A percentile compares a stretch with the other conserved stretches of the same genome.
These are phyloP conservation scores for Hippasteria phrygiana DNA, from an alignment of 53 echinoderm and acorn worm genomes.

Conservation along the genomic window DNA sequence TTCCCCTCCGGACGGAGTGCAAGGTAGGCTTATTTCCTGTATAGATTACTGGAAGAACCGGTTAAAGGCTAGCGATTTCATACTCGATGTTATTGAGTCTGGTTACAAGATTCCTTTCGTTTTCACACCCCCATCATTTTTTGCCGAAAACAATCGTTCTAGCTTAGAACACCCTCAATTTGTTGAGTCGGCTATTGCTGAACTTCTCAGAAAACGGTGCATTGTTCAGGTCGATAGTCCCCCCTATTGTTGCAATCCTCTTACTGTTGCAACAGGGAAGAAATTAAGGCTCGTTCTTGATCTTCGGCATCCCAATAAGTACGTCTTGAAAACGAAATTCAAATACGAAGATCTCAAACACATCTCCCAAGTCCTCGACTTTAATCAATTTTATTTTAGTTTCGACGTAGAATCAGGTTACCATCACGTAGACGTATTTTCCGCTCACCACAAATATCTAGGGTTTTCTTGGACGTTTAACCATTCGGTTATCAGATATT, in stretches of 20 bases:
- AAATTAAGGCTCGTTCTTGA: constrained; percentile 52
- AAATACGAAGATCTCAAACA: constrained; percentile 36
- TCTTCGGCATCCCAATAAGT: constrained; percentile 53
- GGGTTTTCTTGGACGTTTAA: constrained; percentile 38
- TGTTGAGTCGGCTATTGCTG: constrained; percentile 56
- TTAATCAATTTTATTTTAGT: constrained; percentile 45
- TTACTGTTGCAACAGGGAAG: constrained; percentile 52
- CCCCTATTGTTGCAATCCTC: constrained; percentile 60
- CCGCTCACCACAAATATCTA: constrained; percentile 52
- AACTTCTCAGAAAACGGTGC: constrained; percentile 36
- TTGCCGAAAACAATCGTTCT: constrained; percentile 46
- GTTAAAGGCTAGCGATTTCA: constrained; percentile 37
- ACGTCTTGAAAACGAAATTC: background rate
- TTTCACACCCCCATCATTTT: constrained; percentile 16
- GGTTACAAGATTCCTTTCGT: constrained; percentile 61
- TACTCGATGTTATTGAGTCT: constrained; percentile 12
- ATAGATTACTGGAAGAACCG: constrained; percentile 22
- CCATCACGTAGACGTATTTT: constrained; percentile 55
- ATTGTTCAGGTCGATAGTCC: constrained; percentile 25
- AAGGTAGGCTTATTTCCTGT: constrained; percentile 35
- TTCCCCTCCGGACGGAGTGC: background rate
- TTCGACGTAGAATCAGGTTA: constrained; percentile 12
- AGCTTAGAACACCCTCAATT: constrained; percentile 60
- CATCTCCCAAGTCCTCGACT: constrained; percentile 49
- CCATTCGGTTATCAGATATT: constrained; percentile 15